Evolutionary conservation across 2,113 vertebrate species (phyloP), one percentile per base, ranked within the genome.

Genomic region (Apeltes quadracus): DNA sequence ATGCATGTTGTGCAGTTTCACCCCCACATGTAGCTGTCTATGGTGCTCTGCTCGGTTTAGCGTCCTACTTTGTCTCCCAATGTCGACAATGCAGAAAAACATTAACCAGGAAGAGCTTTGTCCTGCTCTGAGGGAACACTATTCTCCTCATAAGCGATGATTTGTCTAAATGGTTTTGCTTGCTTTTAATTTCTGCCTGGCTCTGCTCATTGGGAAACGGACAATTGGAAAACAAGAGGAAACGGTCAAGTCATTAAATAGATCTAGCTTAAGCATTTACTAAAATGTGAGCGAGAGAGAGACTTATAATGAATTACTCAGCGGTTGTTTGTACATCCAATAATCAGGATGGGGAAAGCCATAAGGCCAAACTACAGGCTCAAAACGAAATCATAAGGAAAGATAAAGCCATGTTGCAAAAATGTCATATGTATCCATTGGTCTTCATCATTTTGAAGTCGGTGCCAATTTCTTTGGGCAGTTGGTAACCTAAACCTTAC

Each of bases 1-100:
- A 43, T 32, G 13, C 29, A 58, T 15, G 50, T 11, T 18, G 38
- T 34, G 66, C 36, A 56, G 46, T 51, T 61, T 67, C 41, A 41
- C 16, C 29, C 46, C 61, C 32, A 66, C 67, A 73, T 59, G 55
- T 41, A 61, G 69, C 79, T 29, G 16, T 82, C 67, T 64, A 46
- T 57, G 72, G 67, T 9, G 34, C 72, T 84, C 78, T 75, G 83
- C 83, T 84, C 62, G 72, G 78, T 77, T 82, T 59, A 41, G 56
- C 66, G 50, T 23, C 62, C 51, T 20, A 20, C 46, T 61, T 32
- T 20, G 53, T 75, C 36, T 2, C 58, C 65, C 1, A 3, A 20
- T 54, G 68, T 53, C 46, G 54, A 67, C 70, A 79, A 68, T 61
- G 53, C 43, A 65, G 29, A 64, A 1, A 57, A 22, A 18, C 29